Evolutionary conservation across 2,113 vertebrate genomes (phyloP), one percentile per base, ranked within the genome.

Genomic region (Xiphophorus couchianus): DNA sequence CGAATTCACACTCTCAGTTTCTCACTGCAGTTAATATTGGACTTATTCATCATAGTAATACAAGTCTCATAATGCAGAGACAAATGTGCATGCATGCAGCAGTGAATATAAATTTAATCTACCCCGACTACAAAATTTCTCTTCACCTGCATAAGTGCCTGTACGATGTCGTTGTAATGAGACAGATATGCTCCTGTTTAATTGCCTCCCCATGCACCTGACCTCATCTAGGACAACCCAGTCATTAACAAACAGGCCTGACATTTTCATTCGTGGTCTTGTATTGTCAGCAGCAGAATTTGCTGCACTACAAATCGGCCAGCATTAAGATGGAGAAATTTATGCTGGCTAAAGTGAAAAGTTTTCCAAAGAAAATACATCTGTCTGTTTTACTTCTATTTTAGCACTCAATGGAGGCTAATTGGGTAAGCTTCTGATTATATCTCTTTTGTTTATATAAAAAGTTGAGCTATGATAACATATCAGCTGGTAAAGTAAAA

Each of bases 171-270:
- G 62, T 77, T 74, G 65, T 25, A 67, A 67, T 29, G 31, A 68
- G 75, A 81, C 61, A 65, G 64, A 74, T 3, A 13, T 2, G 37
- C 35, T 69, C 31, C 25, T 37, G 65, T 83, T 77, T 86, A 86
- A 91, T 74, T 81, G 78, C 80, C 73, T 80, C 61, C 29, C 29
- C 54, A 7, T 66, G 76, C 68, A 68, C 73, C 72, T 71, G 79
- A 83, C 70, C 79, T 81, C 73, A 35, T 71, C 66, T 76, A 62
- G 81, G 70, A 86, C 73, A 72, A 62, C 67, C 69, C 37, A 63
- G 12, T 80, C 83, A 79, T 88, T 84, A 89, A 82, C 76, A 85
- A 90, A 86, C 80, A 82, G 8, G 74, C 31, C 75, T 84, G 87
- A 85, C 84, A 81, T 85, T 89, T 85, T 82, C 87, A 83, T 85